A percentile compares a stretch with the other conserved stretches of the same genome.
These are phyloP conservation scores for Pollimyrus isidori DNA, from an alignment of 2,113 vertebrate species.

Conservation along the genomic window DNA sequence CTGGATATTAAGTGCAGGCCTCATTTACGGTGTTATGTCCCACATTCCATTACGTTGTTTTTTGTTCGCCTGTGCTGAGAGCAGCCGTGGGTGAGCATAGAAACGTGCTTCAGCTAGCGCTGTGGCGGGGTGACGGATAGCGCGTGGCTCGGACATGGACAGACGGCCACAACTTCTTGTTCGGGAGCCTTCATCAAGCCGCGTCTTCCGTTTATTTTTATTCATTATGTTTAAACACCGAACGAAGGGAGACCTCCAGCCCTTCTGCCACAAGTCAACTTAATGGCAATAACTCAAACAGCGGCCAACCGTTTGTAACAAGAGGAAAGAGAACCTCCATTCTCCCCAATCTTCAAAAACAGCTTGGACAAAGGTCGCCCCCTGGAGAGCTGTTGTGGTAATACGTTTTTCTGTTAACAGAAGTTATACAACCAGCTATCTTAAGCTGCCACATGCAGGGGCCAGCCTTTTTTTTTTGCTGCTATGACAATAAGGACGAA, in stretches of 20 bases:
- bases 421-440: not conserved
- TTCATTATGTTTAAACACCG: not conserved
- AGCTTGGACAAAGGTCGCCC: not conserved
- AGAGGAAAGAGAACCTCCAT: not conserved
- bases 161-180: not conserved
- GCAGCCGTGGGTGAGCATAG: not conserved
- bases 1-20: not conserved
- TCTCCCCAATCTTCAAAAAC: not conserved
- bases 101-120: not conserved
- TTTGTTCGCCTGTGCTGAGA: not conserved
- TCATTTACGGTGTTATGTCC: constrained; percentile 5
- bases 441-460: not conserved
- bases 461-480: too few relatives aligned
- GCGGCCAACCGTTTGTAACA: not conserved
- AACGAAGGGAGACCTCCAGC: not conserved
- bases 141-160: not conserved
- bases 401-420: not conserved
- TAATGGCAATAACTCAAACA: not conserved
- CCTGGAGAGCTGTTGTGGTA: not conserved
- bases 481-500: not conserved
- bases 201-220: not conserved
- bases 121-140: not conserved
- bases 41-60: constrained; percentile 9
- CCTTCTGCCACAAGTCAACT: not conserved
- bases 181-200: not conserved